Evolutionary conservation across 2,113 vertebrate genomes (phyloP).

Genomic region (Bostrychus sinensis): DNA sequence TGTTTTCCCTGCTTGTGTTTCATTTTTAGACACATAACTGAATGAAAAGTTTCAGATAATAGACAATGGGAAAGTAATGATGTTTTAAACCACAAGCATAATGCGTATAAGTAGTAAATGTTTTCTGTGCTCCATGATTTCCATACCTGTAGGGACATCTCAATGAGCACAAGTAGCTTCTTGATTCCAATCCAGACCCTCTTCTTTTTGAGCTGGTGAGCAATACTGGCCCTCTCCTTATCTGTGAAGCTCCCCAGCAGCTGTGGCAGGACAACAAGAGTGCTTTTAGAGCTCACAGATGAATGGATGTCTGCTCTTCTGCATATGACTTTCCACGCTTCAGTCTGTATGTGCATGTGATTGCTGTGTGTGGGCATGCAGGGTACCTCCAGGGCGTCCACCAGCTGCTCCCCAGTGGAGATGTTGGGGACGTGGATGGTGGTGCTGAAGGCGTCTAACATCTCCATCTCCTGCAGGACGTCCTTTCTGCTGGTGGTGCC

Average conservation of each 20-base stretch:
- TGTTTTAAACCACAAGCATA: too few species aligned
- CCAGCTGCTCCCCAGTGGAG: conserved; percentile 89
- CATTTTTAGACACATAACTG: too few species aligned
- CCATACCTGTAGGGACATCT: conserved; percentile 96
- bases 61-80: too few species aligned
- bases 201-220: conserved; percentile 91
- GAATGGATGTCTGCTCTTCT: not conserved
- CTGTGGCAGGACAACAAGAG: conserved; percentile 64
- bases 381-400: conserved; percentile 90
- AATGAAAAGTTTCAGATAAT: too few species aligned
- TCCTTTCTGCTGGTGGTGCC: conserved; percentile 98
- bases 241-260: conserved; percentile 95
- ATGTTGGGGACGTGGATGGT: conserved; percentile 96
- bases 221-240: conserved; percentile 88
- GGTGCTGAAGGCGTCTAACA: conserved; percentile 98
- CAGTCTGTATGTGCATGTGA: not conserved
- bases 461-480: conserved; percentile 98
- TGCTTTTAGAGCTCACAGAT: too few species aligned
- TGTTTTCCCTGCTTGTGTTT: too few species aligned
- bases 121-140: not conserved
- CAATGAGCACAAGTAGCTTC: conserved; percentile 97
- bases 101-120: too few species aligned
- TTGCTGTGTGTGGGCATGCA: not conserved
- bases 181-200: conserved; percentile 97
- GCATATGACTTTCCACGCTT: too few species aligned